A percentile compares a stretch with the other conserved stretches of the same genome.
phyloP scores from a whole-genome alignment of 2,888 invertebrate genomes.

The Conomelus anceps region DNA sequence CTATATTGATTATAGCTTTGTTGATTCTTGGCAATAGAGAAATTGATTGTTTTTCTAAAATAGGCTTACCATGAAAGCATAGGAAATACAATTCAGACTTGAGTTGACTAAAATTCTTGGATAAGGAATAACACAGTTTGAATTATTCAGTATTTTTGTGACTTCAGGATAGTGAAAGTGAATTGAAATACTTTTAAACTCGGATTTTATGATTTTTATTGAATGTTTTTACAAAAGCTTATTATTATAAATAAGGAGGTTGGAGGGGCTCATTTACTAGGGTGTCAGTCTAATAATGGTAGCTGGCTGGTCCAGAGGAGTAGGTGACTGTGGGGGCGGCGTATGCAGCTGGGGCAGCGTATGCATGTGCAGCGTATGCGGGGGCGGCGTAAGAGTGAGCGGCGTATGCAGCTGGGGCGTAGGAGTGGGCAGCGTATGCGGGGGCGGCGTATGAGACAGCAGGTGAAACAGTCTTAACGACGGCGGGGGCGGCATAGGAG shows the following conservation, averaged over 20 bases:
- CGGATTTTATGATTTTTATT: neutral
- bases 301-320: conserved; percentile 16
- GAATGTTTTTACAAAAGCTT: neutral
- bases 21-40: too few species aligned
- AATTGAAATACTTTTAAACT: too few species aligned
- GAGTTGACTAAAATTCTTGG: too few species aligned
- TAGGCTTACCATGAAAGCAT: too few species aligned
- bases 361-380: conserved; percentile 7
- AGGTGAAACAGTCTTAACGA: conserved; percentile 23
- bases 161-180: too few species aligned
- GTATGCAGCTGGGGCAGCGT: neutral
- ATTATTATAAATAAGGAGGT: neutral
- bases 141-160: too few species aligned
- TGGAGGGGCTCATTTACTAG: neutral
- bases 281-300: neutral
- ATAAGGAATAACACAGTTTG: too few species aligned
- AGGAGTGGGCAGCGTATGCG: conserved; percentile 8
- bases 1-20: too few species aligned
- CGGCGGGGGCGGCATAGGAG: conserved; percentile 27
- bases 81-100: too few species aligned
- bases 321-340: conserved; percentile 17
- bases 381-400: conserved; percentile 15
- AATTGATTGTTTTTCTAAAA: too few species aligned
- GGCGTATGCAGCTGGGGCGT: conserved; percentile 19
- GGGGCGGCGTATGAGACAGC: conserved; percentile 6